Base-by-base conservation (phyloP, 1,140 invertebrate genomes). In the Anagrus nilaparvatae region DNA sequence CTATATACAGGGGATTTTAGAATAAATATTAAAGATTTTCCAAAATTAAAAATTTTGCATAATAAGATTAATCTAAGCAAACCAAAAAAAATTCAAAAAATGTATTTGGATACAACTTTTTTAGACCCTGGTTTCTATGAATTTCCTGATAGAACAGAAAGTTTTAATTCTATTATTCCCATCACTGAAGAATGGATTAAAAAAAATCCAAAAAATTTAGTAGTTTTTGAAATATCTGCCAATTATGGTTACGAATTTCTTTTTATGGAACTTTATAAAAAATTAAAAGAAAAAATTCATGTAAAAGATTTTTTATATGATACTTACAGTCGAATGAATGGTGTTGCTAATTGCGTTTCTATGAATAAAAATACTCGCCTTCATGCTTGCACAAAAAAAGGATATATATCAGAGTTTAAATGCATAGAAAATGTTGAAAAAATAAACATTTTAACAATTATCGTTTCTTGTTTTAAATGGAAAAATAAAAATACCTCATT, bases 91-190 rank as follows among this genome's bases (percentile, higher is more conserved):
- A 69, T 84, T 21, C 65, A 78, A 46, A 69, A 69, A 31, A 54
- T 84, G 25, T 83, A 84, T 55, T 62, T 84, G 6, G 82, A 85
- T 53, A 80, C 81, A 12, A 85, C 81, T 2, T 84, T 84, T 54
- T 70, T 79, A 17, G 51, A 64, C 34, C 39, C 58, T 25, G 27
- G 51, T 2, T 78, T 73, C 48, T 39, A 51, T 2, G 43, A 53
- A 30, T 79, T 83, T 44, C 80, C 81, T 0, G 71, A 60, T 45
- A 61, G 81, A 34, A 58, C 63, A 20, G 67, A 76, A 14, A 75
- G 72, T 52, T 48, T 76, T 1, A 45, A 61, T 0, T 59, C 67
- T 41, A 61, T 79, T 25, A 59, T 68, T 21, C 41, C 56, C 25
- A 46, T 73, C 19, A 67, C 74, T 7, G 53, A 60, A 41, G 50